These are phyloP conservation scores for Echinops telfairi DNA, from an alignment of 2,113 vertebrate genomes.

Conservation along the genomic window DNA sequence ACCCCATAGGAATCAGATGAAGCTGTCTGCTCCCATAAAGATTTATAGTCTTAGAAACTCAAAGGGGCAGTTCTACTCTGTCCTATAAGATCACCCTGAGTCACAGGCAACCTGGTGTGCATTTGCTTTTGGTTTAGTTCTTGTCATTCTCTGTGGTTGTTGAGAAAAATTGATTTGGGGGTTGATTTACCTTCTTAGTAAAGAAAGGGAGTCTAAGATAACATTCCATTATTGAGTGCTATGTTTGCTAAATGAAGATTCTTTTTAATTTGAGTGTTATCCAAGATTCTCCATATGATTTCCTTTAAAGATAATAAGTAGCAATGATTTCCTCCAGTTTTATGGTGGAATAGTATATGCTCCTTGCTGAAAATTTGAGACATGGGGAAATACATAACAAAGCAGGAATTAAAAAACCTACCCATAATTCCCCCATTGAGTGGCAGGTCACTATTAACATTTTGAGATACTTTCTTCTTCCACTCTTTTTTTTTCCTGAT, in stretches of 20 bases:
- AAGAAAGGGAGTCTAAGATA: background rate
- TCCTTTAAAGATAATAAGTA: slow-evolving; percentile 43
- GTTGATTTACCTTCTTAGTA: slow-evolving; percentile 14
- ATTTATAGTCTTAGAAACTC: too few species aligned
- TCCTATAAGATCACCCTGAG: too few species aligned
- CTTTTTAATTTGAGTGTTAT: slow-evolving; percentile 30
- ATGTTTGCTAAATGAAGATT: slow-evolving; percentile 11
- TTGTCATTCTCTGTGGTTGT: slow-evolving; percentile 20
- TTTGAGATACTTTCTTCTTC: background rate
- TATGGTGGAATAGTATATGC: background rate
- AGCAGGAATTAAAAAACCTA: background rate
- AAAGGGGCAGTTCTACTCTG: too few species aligned
- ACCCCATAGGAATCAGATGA: too few species aligned
- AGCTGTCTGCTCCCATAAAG: too few species aligned
- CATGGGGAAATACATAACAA: background rate
- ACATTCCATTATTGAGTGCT: background rate
- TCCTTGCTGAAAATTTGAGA: background rate
- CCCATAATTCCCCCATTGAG: background rate
- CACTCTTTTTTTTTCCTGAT: background rate
- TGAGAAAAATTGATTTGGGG: slow-evolving; percentile 39
- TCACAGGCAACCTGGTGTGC: too few species aligned
- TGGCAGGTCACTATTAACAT: background rate
- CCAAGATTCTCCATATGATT: slow-evolving; percentile 6
- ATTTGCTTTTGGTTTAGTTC: background rate
- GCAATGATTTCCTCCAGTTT: slow-evolving; percentile 35